These are phyloP conservation scores for Helicoverpa zea DNA, from an alignment of 1,140 invertebrate genomes.

Conservation along the genomic window DNA sequence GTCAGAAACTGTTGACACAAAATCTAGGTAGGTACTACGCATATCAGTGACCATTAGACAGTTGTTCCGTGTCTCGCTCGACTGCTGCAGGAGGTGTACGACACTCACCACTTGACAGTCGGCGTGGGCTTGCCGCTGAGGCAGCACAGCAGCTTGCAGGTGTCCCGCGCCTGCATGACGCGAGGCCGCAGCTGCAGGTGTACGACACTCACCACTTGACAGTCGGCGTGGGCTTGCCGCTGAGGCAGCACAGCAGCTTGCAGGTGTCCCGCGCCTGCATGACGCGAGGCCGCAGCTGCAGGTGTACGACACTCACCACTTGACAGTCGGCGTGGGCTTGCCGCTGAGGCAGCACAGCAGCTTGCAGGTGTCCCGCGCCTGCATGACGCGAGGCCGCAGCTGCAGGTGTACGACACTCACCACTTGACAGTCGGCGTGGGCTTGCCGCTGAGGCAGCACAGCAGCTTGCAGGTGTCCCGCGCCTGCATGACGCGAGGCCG, in stretches of 20 bases:
- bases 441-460: too few relatives aligned
- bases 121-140: conserved; percentile 97
- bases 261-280: conserved; percentile 98
- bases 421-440: too few relatives aligned
- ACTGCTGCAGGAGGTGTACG: neutral
- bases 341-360: conserved; percentile 98
- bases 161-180: conserved; percentile 98
- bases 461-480: too few relatives aligned
- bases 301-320: conserved; percentile 73
- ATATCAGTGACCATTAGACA: too few relatives aligned
- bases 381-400: conserved; percentile 98
- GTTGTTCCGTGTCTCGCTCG: too few relatives aligned
- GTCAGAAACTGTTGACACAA: too few relatives aligned
- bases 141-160: conserved; percentile 99
- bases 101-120: conserved; percentile 88
- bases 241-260: conserved; percentile 98
- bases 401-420: neutral
- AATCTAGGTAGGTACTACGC: too few relatives aligned
- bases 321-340: conserved; percentile 95
- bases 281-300: conserved; percentile 95
- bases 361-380: conserved; percentile 97
- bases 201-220: conserved; percentile 85
- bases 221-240: conserved; percentile 97
- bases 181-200: conserved; percentile 94
- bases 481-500: too few relatives aligned